A percentile compares a stretch with the other conserved stretches of the same genome.
Evolutionary conservation across 2,888 invertebrate genomes (phyloP).

Genomic region (Bombyx huttoni): DNA sequence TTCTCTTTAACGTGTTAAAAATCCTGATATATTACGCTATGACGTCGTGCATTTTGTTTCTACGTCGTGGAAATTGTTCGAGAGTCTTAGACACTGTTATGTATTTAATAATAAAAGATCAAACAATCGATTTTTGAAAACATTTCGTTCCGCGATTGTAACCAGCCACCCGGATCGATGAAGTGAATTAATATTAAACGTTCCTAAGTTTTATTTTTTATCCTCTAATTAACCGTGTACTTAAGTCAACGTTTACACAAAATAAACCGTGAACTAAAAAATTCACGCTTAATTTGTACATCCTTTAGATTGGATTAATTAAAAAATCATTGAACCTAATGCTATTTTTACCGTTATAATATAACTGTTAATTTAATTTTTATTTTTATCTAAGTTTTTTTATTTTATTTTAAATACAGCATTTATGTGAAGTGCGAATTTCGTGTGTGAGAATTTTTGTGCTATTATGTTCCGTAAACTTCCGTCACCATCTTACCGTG

Average conservation of each 20-base stretch:
- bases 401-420: no score
- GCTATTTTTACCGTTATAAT: not conserved
- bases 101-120: no score
- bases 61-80: no score
- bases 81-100: no score
- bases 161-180: conserved; percentile 31
- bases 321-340: not conserved
- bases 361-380: not conserved
- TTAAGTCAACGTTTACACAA: not conserved
- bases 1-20: no score
- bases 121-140: not conserved
- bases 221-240: conserved; percentile 41
- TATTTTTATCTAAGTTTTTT: not conserved
- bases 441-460: no score
- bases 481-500: no score
- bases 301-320: not conserved
- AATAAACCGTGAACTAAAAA: conserved; percentile 12
- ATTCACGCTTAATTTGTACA: conserved; percentile 9
- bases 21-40: no score
- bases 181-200: conserved; percentile 18
- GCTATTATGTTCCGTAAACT: no score
- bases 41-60: no score
- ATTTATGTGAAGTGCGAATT: no score
- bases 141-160: conserved; percentile 16
- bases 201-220: conserved; percentile 23